phyloP scores from a whole-genome alignment of 2,113 vertebrate genomes.

The Lathamus discolor region DNA sequence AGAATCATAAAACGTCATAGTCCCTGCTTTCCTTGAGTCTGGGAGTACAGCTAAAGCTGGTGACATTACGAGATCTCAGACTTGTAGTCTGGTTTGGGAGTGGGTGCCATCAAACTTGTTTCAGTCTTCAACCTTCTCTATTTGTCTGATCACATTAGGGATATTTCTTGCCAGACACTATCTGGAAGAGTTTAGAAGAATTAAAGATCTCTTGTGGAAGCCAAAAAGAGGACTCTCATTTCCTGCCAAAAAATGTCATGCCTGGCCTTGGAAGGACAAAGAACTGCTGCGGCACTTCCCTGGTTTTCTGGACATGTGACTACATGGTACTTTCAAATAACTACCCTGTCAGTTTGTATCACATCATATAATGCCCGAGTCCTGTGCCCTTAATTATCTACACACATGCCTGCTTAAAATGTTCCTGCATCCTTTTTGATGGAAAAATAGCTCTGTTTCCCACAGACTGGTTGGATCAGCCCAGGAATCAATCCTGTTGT shows the following conservation, averaged over 20 bases:
- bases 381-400: background rate
- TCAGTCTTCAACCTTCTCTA: background rate
- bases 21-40: background rate
- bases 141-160: background rate
- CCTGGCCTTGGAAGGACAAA: background rate
- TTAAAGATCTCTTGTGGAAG: background rate
- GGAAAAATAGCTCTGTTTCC: background rate
- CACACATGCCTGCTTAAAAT: background rate
- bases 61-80: background rate
- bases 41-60: background rate
- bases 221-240: background rate
- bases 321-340: background rate
- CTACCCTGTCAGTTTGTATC: background rate
- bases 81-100: background rate
- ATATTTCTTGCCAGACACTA: background rate
- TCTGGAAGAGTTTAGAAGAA: conserved; percentile 41
- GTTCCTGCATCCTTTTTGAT: background rate
- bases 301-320: background rate
- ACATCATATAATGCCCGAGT: background rate
- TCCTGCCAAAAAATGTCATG: background rate
- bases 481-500: background rate
- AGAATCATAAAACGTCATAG: background rate
- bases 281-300: background rate
- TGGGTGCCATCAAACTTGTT: background rate
- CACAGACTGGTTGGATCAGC: background rate